A percentile compares a stretch with the other conserved stretches of the same genome.
These are phyloP conservation scores for Salmo trutta DNA, from an alignment of 2,797 vertebrate species.

Conservation along the genomic window DNA sequence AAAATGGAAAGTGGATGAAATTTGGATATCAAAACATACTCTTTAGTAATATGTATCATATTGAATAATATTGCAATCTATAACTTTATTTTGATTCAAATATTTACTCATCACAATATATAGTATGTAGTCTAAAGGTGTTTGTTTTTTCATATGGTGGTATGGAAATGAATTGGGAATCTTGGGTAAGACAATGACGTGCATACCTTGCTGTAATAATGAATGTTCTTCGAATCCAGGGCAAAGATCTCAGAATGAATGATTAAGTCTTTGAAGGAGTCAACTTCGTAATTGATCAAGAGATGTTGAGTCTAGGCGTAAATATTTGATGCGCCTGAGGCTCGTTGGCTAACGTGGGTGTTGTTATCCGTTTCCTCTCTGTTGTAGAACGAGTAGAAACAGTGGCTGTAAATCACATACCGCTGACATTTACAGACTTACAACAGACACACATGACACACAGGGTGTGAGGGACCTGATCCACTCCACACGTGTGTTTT, in stretches of 20 bases:
- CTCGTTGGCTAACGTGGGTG: neutral
- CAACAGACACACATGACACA: constrained; percentile 40
- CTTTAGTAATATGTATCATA: neutral
- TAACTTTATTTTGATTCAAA: neutral
- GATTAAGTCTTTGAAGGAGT: neutral
- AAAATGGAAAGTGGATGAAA: too few relatives aligned
- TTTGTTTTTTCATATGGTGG: neutral
- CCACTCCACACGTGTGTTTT: constrained; percentile 49
- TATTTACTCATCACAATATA: neutral
- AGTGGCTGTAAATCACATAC: constrained; percentile 47
- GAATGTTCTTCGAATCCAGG: neutral
- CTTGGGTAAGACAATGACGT: neutral
- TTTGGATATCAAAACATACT: neutral
- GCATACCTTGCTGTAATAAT: neutral
- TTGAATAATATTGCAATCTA: neutral
- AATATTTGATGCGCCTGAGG: neutral
- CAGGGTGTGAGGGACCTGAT: constrained; percentile 45
- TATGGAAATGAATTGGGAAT: neutral
- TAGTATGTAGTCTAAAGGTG: neutral
- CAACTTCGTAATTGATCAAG: neutral
- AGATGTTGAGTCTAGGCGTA: neutral
- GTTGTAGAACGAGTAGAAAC: constrained; percentile 32
- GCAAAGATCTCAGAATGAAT: neutral
- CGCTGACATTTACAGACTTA: constrained; percentile 56
- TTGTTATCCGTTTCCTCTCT: constrained; percentile 17